These are phyloP conservation scores for Ceratina calcarata DNA, from an alignment of 1,140 invertebrate species.

Conservation along the genomic window DNA sequence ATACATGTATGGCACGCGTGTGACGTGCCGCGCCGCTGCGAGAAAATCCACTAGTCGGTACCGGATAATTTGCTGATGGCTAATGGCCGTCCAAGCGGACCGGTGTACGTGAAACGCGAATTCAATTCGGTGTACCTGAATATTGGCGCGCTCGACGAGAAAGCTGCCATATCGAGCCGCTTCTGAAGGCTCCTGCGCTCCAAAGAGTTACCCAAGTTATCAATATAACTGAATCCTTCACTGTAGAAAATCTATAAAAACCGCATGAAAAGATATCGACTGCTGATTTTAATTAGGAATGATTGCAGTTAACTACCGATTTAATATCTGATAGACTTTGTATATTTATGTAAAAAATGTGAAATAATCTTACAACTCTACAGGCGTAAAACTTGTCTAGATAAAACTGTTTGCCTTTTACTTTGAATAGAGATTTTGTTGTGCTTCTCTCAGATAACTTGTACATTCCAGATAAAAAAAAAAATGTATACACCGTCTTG, in stretches of 20 bases:
- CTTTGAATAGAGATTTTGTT: no score
- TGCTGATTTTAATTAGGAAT: no score
- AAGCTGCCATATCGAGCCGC: slow-evolving; percentile 25
- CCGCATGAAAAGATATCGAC: background rate
- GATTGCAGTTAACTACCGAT: no score
- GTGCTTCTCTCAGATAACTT: no score
- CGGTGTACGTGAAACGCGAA: slow-evolving; percentile 46
- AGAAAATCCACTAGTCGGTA: slow-evolving; percentile 55
- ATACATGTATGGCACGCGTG: background rate
- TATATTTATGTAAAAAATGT: no score
- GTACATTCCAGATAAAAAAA: no score
- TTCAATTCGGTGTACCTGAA: slow-evolving; percentile 57
- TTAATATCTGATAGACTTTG: no score
- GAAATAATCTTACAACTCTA: no score
- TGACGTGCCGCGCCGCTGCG: slow-evolving; percentile 24
- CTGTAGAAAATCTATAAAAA: background rate
- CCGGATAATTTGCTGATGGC: slow-evolving; percentile 60
- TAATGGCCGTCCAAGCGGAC: slow-evolving; percentile 54
- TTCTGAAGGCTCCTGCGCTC: background rate
- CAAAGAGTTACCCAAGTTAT: background rate
- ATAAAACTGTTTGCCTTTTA: no score
- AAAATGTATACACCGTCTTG: no score
- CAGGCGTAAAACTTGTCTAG: no score
- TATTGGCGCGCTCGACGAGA: slow-evolving; percentile 35
- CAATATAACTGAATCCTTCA: background rate